Conservation (phyloP, 2,113 vertebrate species). For the Canis aureus region DNA sequence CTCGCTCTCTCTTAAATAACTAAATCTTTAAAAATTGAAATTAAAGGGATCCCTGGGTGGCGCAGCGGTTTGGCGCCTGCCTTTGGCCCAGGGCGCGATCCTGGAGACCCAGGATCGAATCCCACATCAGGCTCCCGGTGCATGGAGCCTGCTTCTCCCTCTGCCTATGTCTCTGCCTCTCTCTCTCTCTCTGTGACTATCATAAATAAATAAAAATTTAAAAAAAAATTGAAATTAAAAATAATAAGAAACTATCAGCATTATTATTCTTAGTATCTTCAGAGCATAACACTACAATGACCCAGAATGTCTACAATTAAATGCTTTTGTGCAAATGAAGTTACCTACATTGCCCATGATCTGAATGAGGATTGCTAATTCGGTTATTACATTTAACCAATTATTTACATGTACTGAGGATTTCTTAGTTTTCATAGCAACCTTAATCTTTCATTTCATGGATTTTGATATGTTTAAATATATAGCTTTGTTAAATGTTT, state of each 20-base stretch:
- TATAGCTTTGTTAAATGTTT: constrained; percentile 65
- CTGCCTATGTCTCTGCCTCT: no score
- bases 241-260: background rate
- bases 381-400: constrained; percentile 58
- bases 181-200: no score
- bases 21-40: no score
- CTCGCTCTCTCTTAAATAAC: no score
- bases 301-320: constrained; percentile 8
- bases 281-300: background rate
- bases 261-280: constrained; percentile 28
- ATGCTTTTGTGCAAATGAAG: constrained; percentile 59
- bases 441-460: constrained; percentile 65
- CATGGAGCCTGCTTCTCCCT: no score
- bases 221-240: no score
- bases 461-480: constrained; percentile 71
- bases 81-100: no score
- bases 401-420: constrained; percentile 56
- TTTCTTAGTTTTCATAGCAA: constrained; percentile 70
- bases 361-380: constrained; percentile 49
- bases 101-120: no score
- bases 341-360: constrained; percentile 5
- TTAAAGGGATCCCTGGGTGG: no score
- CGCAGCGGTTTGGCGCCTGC: no score
- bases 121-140: no score
- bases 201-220: no score